Evolutionary conservation across 2,113 vertebrate species (phyloP).

Genomic region (Sebastes schlegelii): DNA sequence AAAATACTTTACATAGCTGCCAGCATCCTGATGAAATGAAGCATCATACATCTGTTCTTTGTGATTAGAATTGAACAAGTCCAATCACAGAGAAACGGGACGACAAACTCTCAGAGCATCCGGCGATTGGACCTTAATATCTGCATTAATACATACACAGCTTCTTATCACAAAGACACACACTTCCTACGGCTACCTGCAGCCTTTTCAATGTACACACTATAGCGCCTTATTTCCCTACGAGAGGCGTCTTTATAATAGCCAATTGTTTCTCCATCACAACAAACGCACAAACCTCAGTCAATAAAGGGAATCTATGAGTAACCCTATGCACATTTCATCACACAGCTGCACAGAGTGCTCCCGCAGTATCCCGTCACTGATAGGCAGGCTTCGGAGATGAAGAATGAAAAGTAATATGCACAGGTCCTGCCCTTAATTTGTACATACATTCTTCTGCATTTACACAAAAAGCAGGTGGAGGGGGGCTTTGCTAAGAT

Average conservation of each 20-base stretch:
- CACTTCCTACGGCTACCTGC: constrained; percentile 57
- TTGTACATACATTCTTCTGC: constrained; percentile 84
- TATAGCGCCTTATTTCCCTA: constrained; percentile 78
- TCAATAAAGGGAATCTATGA: constrained; percentile 75
- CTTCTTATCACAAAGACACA: constrained; percentile 62
- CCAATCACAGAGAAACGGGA: constrained; percentile 72
- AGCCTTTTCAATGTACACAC: constrained; percentile 65
- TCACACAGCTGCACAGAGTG: constrained; percentile 78
- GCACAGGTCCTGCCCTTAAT: constrained; percentile 85
- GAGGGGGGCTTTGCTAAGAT: constrained; percentile 60
- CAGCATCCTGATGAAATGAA: constrained; percentile 54
- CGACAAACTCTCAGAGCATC: constrained; percentile 61
- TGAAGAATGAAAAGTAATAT: constrained; percentile 79
- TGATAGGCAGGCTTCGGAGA: constrained; percentile 71
- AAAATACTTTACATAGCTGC: constrained; percentile 14
- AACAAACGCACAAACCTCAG: constrained; percentile 67
- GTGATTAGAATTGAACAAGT: constrained; percentile 69
- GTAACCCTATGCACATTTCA: constrained; percentile 76
- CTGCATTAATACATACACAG: constrained; percentile 74
- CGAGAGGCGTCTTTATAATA: constrained; percentile 81
- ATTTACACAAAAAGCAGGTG: constrained; percentile 72
- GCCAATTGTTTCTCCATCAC: constrained; percentile 83
- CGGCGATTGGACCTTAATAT: constrained; percentile 71
- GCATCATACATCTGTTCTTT: constrained; percentile 55
- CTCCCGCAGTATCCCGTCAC: constrained; percentile 58